phyloP scores from a whole-genome alignment of 1,140 invertebrate species.

The Steinernema khuongi region DNA sequence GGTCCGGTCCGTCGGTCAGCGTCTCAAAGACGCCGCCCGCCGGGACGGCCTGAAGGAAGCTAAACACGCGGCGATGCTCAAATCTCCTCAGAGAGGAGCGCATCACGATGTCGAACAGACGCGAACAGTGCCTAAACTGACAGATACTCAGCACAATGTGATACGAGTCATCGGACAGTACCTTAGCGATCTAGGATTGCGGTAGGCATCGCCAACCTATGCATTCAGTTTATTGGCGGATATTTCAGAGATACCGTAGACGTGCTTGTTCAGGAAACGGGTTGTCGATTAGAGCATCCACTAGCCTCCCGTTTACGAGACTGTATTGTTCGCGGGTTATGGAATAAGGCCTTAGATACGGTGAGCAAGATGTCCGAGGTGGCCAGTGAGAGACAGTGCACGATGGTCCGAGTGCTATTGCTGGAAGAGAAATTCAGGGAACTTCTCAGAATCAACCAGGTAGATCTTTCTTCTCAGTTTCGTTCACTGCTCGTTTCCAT shows the following conservation, averaged over 20 bases:
- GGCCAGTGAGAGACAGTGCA: neutral
- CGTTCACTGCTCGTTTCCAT: neutral
- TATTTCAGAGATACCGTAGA: neutral
- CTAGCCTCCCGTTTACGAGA: neutral
- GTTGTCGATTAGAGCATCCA: neutral
- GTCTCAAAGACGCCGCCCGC: neutral
- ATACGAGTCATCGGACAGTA: neutral
- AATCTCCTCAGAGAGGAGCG: neutral
- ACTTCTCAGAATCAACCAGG: neutral
- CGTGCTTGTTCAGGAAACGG: neutral
- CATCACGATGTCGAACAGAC: neutral
- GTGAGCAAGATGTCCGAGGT: neutral
- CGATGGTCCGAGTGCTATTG: neutral
- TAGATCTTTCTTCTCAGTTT: neutral
- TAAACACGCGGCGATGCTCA: neutral
- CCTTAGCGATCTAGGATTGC: neutral
- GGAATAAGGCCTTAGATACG: conserved; percentile 1
- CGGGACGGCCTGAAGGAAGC: neutral
- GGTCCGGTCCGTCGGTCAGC: neutral
- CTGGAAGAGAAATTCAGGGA: neutral
- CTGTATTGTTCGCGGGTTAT: neutral
- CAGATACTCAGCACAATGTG: neutral
- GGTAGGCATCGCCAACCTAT: neutral
- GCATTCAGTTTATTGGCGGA: neutral
- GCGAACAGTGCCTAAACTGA: neutral